These are phyloP conservation scores for Lasioglossum oenotherae DNA, from an alignment of 2,888 invertebrate genomes.

Conservation along the genomic window DNA sequence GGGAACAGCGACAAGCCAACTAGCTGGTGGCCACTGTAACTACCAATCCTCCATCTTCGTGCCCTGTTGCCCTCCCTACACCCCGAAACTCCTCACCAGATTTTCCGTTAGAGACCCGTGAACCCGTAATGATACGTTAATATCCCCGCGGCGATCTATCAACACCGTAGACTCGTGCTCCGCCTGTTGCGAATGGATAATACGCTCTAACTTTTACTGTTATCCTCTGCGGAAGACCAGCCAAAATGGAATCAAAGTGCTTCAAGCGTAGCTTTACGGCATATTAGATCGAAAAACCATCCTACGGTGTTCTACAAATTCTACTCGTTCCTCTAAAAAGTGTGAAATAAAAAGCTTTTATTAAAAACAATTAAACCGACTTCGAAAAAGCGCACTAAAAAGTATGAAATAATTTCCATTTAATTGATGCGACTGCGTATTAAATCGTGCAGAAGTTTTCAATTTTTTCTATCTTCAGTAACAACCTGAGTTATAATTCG, in stretches of 20 bases:
- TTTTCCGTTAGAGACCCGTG: constrained; percentile 55
- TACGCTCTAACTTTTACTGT: not conserved
- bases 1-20: constrained; percentile 74
- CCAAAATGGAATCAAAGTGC: not conserved
- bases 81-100: not conserved
- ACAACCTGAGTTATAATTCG: not conserved
- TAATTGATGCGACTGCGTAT: too few species aligned
- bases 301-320: too few species aligned
- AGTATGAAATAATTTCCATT: too few species aligned
- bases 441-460: too few species aligned
- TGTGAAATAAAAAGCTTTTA: too few species aligned
- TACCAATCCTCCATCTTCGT: constrained; percentile 46
- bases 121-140: constrained; percentile 79
- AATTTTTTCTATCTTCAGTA: not conserved
- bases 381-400: too few species aligned
- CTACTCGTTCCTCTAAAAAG: too few species aligned
- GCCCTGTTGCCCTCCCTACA: constrained; percentile 9
- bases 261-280: too few species aligned
- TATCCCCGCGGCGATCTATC: constrained; percentile 78
- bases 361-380: too few species aligned
- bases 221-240: not conserved
- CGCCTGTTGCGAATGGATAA: constrained; percentile 33
- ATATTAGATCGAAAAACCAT: too few species aligned
- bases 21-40: constrained; percentile 55
- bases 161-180: constrained; percentile 58